A percentile compares a stretch with the other conserved stretches of the same genome.
Evolutionary conservation across 92 coral and sea anemone species (phyloP).

Genomic region (Siderastrea siderea): DNA sequence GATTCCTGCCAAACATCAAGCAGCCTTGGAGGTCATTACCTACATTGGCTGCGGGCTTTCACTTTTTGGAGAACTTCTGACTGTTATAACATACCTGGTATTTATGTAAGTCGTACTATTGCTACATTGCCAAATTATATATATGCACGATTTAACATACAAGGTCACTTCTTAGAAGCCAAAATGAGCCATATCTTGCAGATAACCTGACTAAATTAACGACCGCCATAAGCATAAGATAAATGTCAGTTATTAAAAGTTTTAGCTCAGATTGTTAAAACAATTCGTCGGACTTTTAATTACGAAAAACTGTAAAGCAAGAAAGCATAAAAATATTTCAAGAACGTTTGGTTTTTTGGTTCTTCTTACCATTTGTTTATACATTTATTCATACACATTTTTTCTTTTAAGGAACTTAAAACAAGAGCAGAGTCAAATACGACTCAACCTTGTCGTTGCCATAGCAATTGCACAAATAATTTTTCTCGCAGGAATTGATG

Average conservation of each 20-base stretch:
- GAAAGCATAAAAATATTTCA: no score
- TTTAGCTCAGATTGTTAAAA: no score
- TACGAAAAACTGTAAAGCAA: not conserved
- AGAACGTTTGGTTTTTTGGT: no score
- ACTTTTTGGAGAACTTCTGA: conserved; percentile 63
- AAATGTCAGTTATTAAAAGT: no score
- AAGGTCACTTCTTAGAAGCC: no score
- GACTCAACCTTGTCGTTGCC: conserved; percentile 74
- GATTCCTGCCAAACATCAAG: conserved; percentile 32
- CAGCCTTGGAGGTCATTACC: conserved; percentile 62
- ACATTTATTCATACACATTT: not conserved
- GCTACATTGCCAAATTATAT: no score
- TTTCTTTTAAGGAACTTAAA: conserved; percentile 55
- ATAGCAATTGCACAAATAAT: conserved; percentile 79
- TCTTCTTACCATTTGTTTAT: no score
- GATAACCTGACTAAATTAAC: no score
- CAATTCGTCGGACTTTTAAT: no score
- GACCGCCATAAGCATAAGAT: no score
- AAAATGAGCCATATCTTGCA: no score
- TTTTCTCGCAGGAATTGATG: conserved; percentile 72
- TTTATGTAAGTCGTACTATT: conserved; percentile 62
- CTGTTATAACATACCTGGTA: conserved; percentile 58
- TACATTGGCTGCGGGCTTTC: conserved; percentile 76
- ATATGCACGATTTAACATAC: no score
- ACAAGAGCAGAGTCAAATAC: conserved; percentile 69